A percentile compares a stretch with the other conserved stretches of the same genome.
These are phyloP conservation scores for Tetrax tetrax DNA, from an alignment of 2,113 vertebrate species.

Conservation along the genomic window DNA sequence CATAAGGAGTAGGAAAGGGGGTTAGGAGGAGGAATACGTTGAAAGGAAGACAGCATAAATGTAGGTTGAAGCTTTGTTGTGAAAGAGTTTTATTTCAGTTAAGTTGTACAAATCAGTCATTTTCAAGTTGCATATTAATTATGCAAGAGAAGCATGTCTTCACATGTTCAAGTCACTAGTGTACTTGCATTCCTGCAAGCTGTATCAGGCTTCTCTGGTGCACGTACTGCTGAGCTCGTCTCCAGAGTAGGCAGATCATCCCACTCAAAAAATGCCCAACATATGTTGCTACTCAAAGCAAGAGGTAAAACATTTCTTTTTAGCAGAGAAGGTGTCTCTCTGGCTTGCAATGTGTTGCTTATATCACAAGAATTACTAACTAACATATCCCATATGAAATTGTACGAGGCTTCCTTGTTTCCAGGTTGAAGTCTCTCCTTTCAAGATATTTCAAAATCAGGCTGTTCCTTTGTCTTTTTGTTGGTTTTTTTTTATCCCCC, in stretches of 20 bases:
- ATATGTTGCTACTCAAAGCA: neutral
- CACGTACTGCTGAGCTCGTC: neutral
- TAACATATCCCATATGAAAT: neutral
- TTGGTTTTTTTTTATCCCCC: neutral
- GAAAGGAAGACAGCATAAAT: neutral
- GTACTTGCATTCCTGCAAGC: neutral
- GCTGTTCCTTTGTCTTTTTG: neutral
- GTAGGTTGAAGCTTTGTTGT: neutral
- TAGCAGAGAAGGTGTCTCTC: neutral
- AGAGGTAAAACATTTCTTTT: neutral
- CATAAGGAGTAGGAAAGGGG: neutral
- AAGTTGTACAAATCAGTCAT: neutral
- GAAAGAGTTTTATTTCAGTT: conserved; percentile 3
- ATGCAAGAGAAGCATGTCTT: neutral
- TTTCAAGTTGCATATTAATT: neutral
- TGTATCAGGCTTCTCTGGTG: neutral
- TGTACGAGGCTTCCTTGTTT: neutral
- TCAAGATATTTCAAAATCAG: neutral
- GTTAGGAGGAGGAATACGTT: neutral
- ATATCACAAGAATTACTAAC: neutral
- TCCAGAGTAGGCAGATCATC: neutral
- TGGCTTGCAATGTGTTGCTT: neutral
- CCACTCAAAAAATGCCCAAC: neutral
- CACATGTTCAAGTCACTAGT: neutral
- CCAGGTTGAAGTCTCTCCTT: neutral